A percentile compares a stretch with the other conserved stretches of the same genome.
Conservation (phyloP, 2,113 vertebrate genomes). For the Actenoides hombroni region DNA sequence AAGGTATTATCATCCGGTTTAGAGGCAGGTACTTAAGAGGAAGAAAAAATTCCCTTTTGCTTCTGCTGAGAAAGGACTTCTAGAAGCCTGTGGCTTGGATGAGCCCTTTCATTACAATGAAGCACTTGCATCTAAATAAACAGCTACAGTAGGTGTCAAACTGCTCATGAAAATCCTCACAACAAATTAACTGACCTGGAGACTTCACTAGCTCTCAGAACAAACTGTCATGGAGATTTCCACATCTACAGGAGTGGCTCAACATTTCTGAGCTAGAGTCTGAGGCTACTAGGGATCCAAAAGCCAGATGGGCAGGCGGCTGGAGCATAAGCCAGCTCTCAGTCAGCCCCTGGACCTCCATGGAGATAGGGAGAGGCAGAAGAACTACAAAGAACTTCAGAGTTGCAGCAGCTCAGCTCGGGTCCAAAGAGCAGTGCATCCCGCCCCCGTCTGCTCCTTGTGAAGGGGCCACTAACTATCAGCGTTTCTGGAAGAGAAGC, state of each 20-base stretch:
- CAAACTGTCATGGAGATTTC: neutral
- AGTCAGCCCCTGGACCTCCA: neutral
- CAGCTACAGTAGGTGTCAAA: neutral
- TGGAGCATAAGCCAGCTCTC: neutral
- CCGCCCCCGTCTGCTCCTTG: neutral
- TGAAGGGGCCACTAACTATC: neutral
- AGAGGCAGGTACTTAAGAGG: neutral
- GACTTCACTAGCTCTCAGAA: neutral
- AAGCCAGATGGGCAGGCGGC: neutral
- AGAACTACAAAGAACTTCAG: neutral
- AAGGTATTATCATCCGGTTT: neutral
- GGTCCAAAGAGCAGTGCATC: neutral
- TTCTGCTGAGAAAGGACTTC: neutral
- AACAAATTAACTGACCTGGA: neutral
- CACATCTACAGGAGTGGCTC: neutral
- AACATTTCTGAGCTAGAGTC: neutral
- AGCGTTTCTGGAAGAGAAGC: neutral
- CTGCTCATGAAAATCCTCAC: neutral
- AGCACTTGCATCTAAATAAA: neutral
- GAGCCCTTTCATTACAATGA: neutral
- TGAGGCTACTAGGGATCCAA: neutral
- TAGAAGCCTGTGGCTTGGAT: neutral
- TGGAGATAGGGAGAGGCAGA: rapidly evolving
- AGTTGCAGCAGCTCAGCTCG: neutral
- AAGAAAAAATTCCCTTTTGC: neutral